Evolutionary conservation across 2,888 invertebrate genomes (phyloP).

Genomic region (Cancer borealis): DNA sequence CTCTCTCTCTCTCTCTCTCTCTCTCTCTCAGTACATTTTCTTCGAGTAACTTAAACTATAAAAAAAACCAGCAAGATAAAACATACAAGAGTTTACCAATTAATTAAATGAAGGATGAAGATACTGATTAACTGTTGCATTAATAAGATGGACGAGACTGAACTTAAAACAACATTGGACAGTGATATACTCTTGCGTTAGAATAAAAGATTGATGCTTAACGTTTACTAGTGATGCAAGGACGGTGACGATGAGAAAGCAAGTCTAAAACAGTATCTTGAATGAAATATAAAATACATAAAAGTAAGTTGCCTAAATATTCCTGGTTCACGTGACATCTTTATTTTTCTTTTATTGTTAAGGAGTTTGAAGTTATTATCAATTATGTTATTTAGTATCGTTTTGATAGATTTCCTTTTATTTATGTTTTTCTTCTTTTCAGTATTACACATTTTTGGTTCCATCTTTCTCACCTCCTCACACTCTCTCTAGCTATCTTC

Average conservation of each 20-base stretch:
- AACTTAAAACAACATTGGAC: too few species aligned
- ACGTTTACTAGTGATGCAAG: background rate
- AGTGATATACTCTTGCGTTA: too few species aligned
- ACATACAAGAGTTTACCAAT: background rate
- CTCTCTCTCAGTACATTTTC: too few species aligned
- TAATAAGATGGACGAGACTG: background rate
- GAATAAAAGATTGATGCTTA: too few species aligned
- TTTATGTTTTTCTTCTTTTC: background rate
- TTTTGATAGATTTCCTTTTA: background rate
- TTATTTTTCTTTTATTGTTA: too few species aligned
- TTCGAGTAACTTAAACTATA: too few species aligned
- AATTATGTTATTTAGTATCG: background rate
- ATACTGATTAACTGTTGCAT: background rate
- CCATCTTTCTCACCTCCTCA: slow-evolving; percentile 23
- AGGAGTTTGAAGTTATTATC: background rate
- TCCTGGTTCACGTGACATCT: background rate
- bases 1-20: slow-evolving; percentile 20
- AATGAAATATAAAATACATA: background rate
- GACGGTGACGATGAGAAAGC: background rate
- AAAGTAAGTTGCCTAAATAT: background rate
- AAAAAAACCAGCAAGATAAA: background rate
- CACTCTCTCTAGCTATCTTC: slow-evolving; percentile 18
- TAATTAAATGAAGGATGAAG: background rate
- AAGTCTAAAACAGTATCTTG: background rate
- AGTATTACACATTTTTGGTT: background rate